Conservation (phyloP, 2,888 invertebrate genomes). For the Micoletzkya japonica region DNA sequence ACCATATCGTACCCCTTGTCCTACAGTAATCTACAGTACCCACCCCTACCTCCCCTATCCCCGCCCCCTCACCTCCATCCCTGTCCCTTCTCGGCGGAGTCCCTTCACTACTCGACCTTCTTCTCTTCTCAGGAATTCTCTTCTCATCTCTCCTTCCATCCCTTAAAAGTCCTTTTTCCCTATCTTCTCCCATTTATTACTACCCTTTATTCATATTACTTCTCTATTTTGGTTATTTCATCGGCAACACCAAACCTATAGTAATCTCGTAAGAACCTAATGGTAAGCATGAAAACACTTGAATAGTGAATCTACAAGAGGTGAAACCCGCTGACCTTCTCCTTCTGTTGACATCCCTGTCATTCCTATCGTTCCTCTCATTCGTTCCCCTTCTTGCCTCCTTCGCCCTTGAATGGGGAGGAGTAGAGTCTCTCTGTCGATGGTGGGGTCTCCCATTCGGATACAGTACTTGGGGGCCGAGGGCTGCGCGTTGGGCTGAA, state of each 20-base stretch:
- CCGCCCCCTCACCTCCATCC: background rate
- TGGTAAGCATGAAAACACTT: too few species aligned
- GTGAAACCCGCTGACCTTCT: too few species aligned
- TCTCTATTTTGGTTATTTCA: too few species aligned
- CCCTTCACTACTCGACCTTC: background rate
- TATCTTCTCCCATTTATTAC: background rate
- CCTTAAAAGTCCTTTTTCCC: background rate
- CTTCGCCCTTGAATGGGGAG: too few species aligned
- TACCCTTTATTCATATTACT: background rate
- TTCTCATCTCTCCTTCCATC: background rate
- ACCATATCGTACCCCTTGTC: background rate
- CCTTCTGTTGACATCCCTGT: too few species aligned
- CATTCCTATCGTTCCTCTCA: background rate
- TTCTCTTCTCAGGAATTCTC: background rate
- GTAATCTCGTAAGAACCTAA: too few species aligned
- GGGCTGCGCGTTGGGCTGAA: conserved; percentile 1
- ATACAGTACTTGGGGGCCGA: conserved; percentile 28
- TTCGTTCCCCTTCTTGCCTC: background rate
- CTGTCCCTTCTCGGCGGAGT: background rate
- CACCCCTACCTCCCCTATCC: background rate
- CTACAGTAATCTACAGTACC: background rate
- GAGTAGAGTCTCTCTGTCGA: too few species aligned
- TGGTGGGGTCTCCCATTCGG: conserved; percentile 25
- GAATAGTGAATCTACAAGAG: too few species aligned
- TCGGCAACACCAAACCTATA: too few species aligned